A percentile compares a stretch with the other conserved stretches of the same genome.
phyloP scores from a whole-genome alignment of 2,113 vertebrate genomes.

The Cyanoderma ruficeps region DNA sequence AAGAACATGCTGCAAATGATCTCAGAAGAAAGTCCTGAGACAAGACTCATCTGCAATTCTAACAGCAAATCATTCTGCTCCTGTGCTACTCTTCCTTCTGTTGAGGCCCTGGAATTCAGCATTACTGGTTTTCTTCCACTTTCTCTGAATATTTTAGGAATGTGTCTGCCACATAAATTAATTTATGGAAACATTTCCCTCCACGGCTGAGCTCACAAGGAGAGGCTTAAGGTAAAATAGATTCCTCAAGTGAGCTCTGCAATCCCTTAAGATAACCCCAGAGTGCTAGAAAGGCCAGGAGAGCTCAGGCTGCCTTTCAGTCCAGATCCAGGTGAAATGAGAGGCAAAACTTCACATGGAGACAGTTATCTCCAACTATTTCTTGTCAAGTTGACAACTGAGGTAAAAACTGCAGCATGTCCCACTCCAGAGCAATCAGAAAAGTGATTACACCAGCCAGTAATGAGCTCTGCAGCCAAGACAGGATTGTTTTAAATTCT shows the following conservation, averaged over 20 bases:
- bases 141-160: neutral
- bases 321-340: neutral
- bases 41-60: neutral
- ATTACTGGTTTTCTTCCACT: neutral
- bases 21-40: neutral
- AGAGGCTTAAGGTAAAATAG: neutral
- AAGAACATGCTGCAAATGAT: neutral
- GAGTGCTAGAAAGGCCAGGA: neutral
- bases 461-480: neutral
- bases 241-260: neutral
- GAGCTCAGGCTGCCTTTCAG: neutral
- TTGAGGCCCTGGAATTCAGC: neutral
- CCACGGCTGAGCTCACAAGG: neutral
- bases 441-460: neutral
- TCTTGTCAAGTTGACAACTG: neutral
- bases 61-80: neutral
- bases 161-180: neutral
- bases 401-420: neutral
- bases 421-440: neutral
- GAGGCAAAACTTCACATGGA: neutral
- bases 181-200: neutral
- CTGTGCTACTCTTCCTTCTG: neutral
- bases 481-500: neutral
- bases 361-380: neutral
- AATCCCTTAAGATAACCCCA: neutral